Conservation (phyloP, 1,140 invertebrate genomes). For the Wiebesia pumilae region DNA sequence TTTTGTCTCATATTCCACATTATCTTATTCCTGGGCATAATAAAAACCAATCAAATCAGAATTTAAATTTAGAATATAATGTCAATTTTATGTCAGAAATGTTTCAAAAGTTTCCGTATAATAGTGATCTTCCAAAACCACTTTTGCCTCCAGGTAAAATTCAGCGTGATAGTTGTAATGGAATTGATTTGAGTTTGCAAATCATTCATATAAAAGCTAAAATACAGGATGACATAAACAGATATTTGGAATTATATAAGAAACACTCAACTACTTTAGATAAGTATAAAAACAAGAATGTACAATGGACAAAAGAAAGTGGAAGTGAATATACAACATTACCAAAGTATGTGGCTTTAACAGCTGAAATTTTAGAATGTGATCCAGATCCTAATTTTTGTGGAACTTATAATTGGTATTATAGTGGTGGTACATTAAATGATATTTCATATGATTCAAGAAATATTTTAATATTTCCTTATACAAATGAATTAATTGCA, state of each 20-base stretch:
- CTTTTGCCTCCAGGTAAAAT: conserved; percentile 66
- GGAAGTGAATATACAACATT: conserved; percentile 50
- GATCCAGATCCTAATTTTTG: conserved; percentile 72
- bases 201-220: conserved; percentile 61
- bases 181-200: conserved; percentile 61
- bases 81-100: conserved; percentile 49
- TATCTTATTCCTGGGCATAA: conserved; percentile 61
- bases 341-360: conserved; percentile 64
- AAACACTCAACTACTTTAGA: conserved; percentile 53
- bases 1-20: conserved; percentile 59
- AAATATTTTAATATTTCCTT: conserved; percentile 68
- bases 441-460: conserved; percentile 56
- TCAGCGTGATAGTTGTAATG: conserved; percentile 58
- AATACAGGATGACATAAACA: conserved; percentile 61
- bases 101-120: conserved; percentile 64
- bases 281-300: conserved; percentile 54
- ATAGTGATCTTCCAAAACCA: conserved; percentile 68
- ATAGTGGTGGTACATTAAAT: conserved; percentile 68
- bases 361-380: conserved; percentile 66
- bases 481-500: conserved; percentile 61
- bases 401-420: conserved; percentile 72
- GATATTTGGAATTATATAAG: conserved; percentile 58
- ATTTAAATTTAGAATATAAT: conserved; percentile 57
- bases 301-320: conserved; percentile 56
- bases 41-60: conserved; percentile 56